Evolutionary conservation across 2,888 invertebrate species (phyloP).

Genomic region (Aphodius sticticus): DNA sequence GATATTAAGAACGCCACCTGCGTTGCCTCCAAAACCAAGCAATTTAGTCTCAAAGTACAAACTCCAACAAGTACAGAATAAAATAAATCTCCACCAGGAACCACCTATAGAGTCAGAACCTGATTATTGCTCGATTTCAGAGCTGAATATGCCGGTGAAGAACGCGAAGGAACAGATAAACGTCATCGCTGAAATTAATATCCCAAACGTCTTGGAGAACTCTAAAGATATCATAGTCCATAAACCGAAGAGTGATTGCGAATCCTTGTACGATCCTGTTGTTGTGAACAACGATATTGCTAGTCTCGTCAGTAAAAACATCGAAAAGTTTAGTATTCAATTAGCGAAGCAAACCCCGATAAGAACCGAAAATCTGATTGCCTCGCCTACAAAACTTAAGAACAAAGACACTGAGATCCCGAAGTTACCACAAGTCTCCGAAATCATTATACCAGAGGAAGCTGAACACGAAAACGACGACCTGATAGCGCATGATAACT

Average conservation of each 20-base stretch:
- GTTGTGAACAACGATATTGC: constrained; percentile 42
- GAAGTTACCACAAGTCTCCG: constrained; percentile 77
- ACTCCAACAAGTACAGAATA: constrained; percentile 60
- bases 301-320: constrained; percentile 53
- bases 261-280: constrained; percentile 42
- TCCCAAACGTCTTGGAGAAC: constrained; percentile 49
- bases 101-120: constrained; percentile 64
- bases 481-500: constrained; percentile 55
- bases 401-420: constrained; percentile 69
- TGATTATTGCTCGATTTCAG: constrained; percentile 80
- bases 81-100: constrained; percentile 28
- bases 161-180: constrained; percentile 48
- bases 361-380: constrained; percentile 46
- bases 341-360: constrained; percentile 54
- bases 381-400: constrained; percentile 51
- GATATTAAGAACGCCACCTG: constrained; percentile 74
- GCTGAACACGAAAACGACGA: constrained; percentile 53
- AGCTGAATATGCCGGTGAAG: constrained; percentile 65
- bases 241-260: constrained; percentile 37
- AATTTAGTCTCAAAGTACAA: constrained; percentile 74
- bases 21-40: constrained; percentile 81
- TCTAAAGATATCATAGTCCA: constrained; percentile 46
- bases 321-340: constrained; percentile 56
- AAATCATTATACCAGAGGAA: constrained; percentile 76
- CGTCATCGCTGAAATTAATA: constrained; percentile 56